Evolutionary conservation across 2,888 invertebrate species (phyloP).

Genomic region (Hydroisotoma schaefferi): DNA sequence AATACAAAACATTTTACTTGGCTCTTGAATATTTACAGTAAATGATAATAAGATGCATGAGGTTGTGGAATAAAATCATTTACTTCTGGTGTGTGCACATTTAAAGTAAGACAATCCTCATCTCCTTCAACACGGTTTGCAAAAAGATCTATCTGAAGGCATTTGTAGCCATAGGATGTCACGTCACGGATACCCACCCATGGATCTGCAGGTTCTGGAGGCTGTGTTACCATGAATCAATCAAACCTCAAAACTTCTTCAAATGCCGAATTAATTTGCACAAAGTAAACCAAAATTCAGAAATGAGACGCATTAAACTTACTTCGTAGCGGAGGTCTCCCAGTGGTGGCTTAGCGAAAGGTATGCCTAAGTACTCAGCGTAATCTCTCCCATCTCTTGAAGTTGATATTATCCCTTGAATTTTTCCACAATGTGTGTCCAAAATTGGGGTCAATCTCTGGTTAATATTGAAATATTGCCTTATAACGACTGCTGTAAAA

Average conservation of each 20-base stretch:
- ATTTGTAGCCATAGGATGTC: constrained; percentile 16
- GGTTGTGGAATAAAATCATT: background rate
- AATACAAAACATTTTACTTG: no score
- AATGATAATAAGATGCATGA: no score
- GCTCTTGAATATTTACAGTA: no score
- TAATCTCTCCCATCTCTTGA: constrained; percentile 29
- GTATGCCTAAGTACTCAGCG: constrained; percentile 23
- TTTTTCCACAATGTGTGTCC: constrained; percentile 20
- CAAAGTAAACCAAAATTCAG: background rate
- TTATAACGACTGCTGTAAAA: constrained; percentile 16
- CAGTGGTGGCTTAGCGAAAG: constrained; percentile 23
- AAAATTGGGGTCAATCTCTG: constrained; percentile 28
- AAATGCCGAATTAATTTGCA: background rate
- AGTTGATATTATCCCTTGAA: constrained; percentile 31
- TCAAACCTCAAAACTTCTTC: background rate
- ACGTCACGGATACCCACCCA: constrained; percentile 27
- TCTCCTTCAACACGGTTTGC: constrained; percentile 20
- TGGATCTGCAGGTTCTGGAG: constrained; percentile 12
- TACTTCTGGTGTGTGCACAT: constrained; percentile 9
- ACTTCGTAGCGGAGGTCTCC: constrained; percentile 20
- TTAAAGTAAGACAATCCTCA: constrained; percentile 29
- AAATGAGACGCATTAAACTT: no score
- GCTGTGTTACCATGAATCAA: background rate
- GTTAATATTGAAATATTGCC: constrained; percentile 18
- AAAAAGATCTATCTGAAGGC: constrained; percentile 30